Conservation (phyloP, 2,797 vertebrate genomes). For the Anguilla marmorata region DNA sequence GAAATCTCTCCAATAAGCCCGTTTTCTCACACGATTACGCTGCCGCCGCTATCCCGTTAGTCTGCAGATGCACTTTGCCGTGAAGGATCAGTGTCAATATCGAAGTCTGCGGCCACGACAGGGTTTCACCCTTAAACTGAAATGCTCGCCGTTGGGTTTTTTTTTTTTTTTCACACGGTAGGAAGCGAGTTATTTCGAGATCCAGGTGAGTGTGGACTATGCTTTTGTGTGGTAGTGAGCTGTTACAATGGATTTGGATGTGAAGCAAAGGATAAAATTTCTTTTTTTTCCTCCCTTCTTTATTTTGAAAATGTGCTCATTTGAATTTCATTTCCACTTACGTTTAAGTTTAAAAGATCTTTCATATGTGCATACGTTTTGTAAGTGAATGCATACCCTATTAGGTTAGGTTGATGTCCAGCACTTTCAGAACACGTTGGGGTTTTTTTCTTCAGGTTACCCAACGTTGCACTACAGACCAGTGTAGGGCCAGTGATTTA, state of each 20-base stretch:
- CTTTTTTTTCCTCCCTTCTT: too few species aligned
- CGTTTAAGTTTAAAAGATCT: not conserved
- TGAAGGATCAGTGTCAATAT: constrained; percentile 30
- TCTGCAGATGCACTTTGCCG: constrained; percentile 29
- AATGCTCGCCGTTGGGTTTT: not conserved
- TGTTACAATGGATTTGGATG: not conserved
- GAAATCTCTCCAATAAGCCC: constrained; percentile 37
- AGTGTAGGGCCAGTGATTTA: not conserved
- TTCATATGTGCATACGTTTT: not conserved
- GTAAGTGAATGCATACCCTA: not conserved
- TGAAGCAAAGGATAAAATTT: not conserved
- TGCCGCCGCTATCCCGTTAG: constrained; percentile 12
- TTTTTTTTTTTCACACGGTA: not conserved
- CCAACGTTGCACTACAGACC: not conserved
- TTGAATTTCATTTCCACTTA: not conserved
- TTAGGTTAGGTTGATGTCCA: not conserved
- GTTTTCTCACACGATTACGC: constrained; percentile 26
- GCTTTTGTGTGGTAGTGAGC: not conserved
- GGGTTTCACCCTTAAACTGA: not conserved
- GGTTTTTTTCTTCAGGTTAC: not conserved
- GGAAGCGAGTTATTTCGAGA: not conserved
- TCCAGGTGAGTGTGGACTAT: not conserved
- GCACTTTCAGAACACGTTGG: not conserved
- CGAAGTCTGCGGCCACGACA: not conserved
- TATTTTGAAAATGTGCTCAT: not conserved